Evolutionary conservation across 1,140 invertebrate genomes (phyloP).

Genomic region (Schlechtendalia chinensis): DNA sequence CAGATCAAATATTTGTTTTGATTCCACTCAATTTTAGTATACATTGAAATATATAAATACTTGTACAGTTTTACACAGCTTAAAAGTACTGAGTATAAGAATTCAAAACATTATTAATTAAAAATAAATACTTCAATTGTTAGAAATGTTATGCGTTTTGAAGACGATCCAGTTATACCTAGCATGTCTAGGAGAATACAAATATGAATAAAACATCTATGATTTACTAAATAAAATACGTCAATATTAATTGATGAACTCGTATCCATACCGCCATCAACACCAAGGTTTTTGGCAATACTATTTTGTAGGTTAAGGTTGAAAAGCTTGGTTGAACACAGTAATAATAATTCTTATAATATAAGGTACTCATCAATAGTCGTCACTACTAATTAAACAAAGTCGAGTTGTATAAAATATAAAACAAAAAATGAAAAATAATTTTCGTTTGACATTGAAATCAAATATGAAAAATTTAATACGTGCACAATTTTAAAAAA

Average conservation of each 20-base stretch:
- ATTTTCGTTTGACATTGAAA: background rate
- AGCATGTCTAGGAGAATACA: background rate
- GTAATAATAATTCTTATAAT: too few relatives aligned
- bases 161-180: background rate
- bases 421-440: background rate
- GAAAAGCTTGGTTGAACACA: background rate
- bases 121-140: too few relatives aligned
- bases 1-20: too few relatives aligned
- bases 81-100: too few relatives aligned
- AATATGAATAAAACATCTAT: background rate
- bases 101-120: too few relatives aligned
- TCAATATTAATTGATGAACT: conserved; percentile 2
- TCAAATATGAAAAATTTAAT: background rate
- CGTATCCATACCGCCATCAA: too few relatives aligned
- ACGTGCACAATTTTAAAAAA: background rate
- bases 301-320: conserved; percentile 34
- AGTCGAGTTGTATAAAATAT: background rate
- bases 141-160: background rate
- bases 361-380: too few relatives aligned
- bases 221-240: background rate
- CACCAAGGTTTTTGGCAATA: conserved; percentile 21
- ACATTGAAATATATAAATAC: too few relatives aligned
- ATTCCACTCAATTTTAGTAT: too few relatives aligned
- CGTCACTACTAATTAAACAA: background rate
- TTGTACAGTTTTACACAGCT: too few relatives aligned